These are phyloP conservation scores for Lepidurus couesii DNA, from an alignment of 1,140 invertebrate species.

Conservation along the genomic window DNA sequence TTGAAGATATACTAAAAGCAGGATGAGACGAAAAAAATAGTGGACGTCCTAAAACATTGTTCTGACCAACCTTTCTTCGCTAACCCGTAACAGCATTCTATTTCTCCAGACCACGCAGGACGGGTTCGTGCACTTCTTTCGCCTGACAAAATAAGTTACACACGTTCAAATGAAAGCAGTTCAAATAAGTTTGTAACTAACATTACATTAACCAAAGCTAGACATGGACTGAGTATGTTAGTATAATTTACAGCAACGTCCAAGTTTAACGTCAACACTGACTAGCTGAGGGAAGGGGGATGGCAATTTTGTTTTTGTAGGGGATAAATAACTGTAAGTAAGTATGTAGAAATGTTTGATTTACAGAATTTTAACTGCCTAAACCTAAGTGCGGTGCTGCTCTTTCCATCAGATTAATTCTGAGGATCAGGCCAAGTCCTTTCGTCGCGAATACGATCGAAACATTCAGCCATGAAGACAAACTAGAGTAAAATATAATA, in stretches of 20 bases:
- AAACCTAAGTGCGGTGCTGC: too few relatives aligned
- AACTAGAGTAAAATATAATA: constrained; percentile 60
- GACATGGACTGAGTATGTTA: constrained; percentile 14
- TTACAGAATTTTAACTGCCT: too few relatives aligned
- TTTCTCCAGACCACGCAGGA: not conserved
- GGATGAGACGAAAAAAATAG: not conserved
- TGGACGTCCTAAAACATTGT: not conserved
- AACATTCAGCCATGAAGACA: constrained; percentile 86
- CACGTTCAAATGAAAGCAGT: not conserved
- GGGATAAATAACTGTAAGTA: not conserved
- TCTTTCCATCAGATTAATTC: not conserved
- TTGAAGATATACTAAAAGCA: constrained; percentile 14
- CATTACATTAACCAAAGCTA: constrained; percentile 18
- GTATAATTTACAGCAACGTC: constrained; percentile 11
- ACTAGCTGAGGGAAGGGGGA: constrained; percentile 4
- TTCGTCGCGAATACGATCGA: constrained; percentile 88
- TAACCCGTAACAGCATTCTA: not conserved
- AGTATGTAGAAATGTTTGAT: too few relatives aligned
- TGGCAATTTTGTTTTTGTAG: not conserved
- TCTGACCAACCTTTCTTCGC: not conserved
- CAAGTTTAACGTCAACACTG: constrained; percentile 15
- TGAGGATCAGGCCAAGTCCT: constrained; percentile 41
- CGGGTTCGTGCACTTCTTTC: not conserved
- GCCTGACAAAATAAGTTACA: not conserved
- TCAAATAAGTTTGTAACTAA: constrained; percentile 1